phyloP scores from a whole-genome alignment of 2,797 vertebrate species.

The Gambelia wislizenii region DNA sequence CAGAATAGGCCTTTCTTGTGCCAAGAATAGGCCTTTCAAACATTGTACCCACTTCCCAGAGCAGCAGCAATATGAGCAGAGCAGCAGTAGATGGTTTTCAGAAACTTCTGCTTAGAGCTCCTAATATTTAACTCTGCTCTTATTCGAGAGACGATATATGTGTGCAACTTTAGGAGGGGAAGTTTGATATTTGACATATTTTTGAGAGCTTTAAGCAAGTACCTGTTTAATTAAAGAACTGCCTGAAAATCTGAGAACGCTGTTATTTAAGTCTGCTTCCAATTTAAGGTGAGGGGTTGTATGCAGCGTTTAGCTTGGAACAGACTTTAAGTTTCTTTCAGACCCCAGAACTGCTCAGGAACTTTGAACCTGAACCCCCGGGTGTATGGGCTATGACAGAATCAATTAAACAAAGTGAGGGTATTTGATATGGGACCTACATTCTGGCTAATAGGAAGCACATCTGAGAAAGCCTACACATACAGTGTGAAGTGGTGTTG shows the following conservation, averaged over 20 bases:
- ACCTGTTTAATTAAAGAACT: not conserved
- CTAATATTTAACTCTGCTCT: not conserved
- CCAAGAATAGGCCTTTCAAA: not conserved
- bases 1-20: too few species aligned
- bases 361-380: not conserved
- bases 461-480: too few species aligned
- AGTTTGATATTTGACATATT: conserved; percentile 26
- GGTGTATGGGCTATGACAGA: not conserved
- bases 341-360: not conserved
- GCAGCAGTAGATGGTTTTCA: not conserved
- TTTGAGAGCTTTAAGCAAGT: conserved; percentile 38
- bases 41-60: not conserved
- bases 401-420: not conserved
- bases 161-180: conserved; percentile 15
- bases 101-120: not conserved
- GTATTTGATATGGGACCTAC: too few species aligned
- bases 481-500: too few species aligned
- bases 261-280: not conserved
- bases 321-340: not conserved
- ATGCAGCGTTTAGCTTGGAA: not conserved
- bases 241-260: not conserved
- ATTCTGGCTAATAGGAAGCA: too few species aligned
- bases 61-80: not conserved
- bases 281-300: not conserved
- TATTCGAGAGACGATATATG: not conserved